Evolutionary conservation across 2,888 invertebrate species (phyloP), one percentile per base, ranked within the genome.

Genomic region (Rhagium mordax): DNA sequence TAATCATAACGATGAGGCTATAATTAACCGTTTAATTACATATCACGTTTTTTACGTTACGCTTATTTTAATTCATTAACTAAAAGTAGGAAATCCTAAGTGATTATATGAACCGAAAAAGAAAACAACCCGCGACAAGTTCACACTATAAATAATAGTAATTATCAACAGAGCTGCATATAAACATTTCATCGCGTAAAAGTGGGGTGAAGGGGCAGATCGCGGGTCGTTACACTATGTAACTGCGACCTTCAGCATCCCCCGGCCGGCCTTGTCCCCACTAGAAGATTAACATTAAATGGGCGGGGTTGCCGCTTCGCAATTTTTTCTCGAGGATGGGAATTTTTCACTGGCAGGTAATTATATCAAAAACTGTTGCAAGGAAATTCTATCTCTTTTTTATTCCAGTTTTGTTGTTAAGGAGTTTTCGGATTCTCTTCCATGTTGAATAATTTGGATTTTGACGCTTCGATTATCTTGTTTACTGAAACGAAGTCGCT

Each of bases 181-280:
- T 6, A 24, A 27, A 20, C 51, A 51, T 60, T 27, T 65, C 33
- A 15, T 29, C 65, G 20, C 16, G 33, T 41, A 20, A 1, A n/a
- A 51, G 21, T 24, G 47, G 57, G 51, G 16, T 33, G n/a, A 41
- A 24, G 55, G 27, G 55, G 67, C 33, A 16, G 16, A 7, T 55
- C 18, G 53, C 64, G 73, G 80, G 78, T 80, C 80, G 75, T 80
- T 80, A 79, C 79, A 74, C 79, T 71, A 33, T 18, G 57, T 29
- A 69, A 29, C 24, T 51, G 73, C 80, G 80, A 69, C 80, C 80
- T 80, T 80, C 80, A 71, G 64, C 77, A 80, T 79, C 79, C 80
- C 80, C 69, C 66, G 65, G 64, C 67, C 80, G 80, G 75, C 80
- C 80, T 80, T 80, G 80, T 74, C 72, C 65, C 71, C 59, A 51